phyloP scores from a whole-genome alignment of 1,140 invertebrate genomes.

The Diachasma alloeum region DNA sequence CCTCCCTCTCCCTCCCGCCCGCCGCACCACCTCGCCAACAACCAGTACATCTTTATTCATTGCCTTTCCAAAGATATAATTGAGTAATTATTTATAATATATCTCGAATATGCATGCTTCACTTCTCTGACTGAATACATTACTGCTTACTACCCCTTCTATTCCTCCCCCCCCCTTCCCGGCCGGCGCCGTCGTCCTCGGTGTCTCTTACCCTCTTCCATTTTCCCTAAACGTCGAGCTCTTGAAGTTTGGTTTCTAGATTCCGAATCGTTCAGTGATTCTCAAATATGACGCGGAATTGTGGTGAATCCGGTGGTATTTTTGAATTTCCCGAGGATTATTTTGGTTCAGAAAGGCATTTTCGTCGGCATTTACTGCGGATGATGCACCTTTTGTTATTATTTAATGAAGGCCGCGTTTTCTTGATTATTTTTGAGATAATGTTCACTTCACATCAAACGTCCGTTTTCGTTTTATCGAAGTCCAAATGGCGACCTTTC shows the following conservation, averaged over 20 bases:
- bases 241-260: conserved; percentile 59
- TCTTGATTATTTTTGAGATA: too few species aligned
- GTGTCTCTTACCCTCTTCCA: neutral
- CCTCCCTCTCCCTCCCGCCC: neutral
- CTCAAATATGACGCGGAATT: neutral
- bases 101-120: conserved; percentile 67
- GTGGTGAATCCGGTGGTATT: too few species aligned
- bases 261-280: conserved; percentile 24
- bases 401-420: too few species aligned
- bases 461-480: too few species aligned
- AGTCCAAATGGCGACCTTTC: too few species aligned
- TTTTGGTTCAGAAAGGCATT: too few species aligned
- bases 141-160: conserved; percentile 53
- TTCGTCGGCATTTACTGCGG: too few species aligned
- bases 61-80: conserved; percentile 67
- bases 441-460: too few species aligned
- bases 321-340: too few species aligned
- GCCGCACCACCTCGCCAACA: conserved; percentile 39
- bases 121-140: conserved; percentile 62
- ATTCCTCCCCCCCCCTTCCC: neutral
- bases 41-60: conserved; percentile 64
- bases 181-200: neutral
- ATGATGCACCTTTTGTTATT: too few species aligned
- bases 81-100: conserved; percentile 68
- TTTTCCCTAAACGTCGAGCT: conserved; percentile 55